phyloP scores from a whole-genome alignment of 2,797 vertebrate genomes.

The Neoniphon sammara region DNA sequence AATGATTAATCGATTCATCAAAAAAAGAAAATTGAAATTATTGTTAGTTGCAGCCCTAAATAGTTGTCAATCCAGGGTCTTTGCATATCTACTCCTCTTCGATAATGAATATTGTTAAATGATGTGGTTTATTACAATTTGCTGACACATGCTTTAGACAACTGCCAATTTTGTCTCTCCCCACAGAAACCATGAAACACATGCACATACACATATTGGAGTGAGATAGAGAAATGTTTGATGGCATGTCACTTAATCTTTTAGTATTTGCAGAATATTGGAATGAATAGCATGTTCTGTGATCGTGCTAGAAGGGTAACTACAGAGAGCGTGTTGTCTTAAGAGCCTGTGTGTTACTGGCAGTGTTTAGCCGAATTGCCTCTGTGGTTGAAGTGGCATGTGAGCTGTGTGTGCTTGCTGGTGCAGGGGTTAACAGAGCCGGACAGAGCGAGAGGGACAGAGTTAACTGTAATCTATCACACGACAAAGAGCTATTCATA shows the following conservation, averaged over 20 bases:
- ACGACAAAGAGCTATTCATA: constrained; percentile 89
- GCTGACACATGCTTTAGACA: constrained; percentile 1
- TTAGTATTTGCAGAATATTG: no score
- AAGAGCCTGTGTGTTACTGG: constrained; percentile 5
- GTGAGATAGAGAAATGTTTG: no score
- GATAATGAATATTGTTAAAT: background rate
- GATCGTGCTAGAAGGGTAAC: constrained; percentile 5
- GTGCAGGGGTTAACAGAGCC: constrained; percentile 64
- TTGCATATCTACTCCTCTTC: background rate
- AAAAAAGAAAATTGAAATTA: no score
- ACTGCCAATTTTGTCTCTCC: constrained; percentile 4
- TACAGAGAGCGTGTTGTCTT: background rate
- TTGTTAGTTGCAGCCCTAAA: no score
- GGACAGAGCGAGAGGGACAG: constrained; percentile 77
- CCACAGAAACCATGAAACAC: background rate
- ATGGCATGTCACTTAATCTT: no score
- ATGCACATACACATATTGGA: background rate
- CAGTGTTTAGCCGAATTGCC: constrained; percentile 25
- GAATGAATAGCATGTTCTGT: constrained; percentile 20
- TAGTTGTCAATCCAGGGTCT: constrained; percentile 1
- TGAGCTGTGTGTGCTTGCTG: constrained; percentile 59
- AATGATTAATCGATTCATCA: no score
- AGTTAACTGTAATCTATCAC: constrained; percentile 87
- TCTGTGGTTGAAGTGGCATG: constrained; percentile 56
- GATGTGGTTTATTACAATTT: no score